A percentile compares a stretch with the other conserved stretches of the same genome.
These are phyloP conservation scores for Tiliqua scincoides DNA, from an alignment of 2,113 vertebrate species.

Conservation along the genomic window DNA sequence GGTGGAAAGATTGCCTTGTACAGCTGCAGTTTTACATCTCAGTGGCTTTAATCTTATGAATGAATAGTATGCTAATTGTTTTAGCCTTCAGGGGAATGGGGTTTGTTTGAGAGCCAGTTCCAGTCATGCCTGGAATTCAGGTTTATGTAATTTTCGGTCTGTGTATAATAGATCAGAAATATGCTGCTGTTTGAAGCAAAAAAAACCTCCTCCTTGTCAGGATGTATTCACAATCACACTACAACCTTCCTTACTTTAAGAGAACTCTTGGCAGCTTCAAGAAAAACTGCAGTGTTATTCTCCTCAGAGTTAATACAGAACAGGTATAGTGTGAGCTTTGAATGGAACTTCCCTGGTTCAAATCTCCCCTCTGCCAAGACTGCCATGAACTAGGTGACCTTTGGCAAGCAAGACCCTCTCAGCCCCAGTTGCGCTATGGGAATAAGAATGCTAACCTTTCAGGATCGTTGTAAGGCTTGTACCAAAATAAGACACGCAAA, in stretches of 20 bases:
- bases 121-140: slow-evolving; percentile 63
- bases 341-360: not conserved
- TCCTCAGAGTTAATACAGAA: too few species aligned
- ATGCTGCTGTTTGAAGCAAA: slow-evolving; percentile 5
- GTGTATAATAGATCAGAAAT: slow-evolving; percentile 26
- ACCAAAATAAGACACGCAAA: not conserved
- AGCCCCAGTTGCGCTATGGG: too few species aligned
- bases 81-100: slow-evolving; percentile 44
- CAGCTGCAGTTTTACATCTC: slow-evolving; percentile 57
- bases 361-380: not conserved
- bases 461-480: not conserved
- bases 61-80: slow-evolving; percentile 67
- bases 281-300: not conserved
- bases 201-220: not conserved
- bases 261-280: fast-evolving
- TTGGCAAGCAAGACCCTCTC: too few species aligned
- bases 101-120: slow-evolving; percentile 47
- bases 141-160: slow-evolving; percentile 53
- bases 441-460: not conserved
- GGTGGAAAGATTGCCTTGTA: not conserved
- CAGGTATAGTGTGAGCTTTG: too few species aligned
- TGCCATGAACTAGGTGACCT: too few species aligned
- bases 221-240: not conserved
- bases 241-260: not conserved
- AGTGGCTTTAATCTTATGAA: slow-evolving; percentile 54